Evolutionary conservation across 2,888 invertebrate genomes (phyloP), one percentile per base, ranked within the genome.

Genomic region (Strigamia maritima): DNA sequence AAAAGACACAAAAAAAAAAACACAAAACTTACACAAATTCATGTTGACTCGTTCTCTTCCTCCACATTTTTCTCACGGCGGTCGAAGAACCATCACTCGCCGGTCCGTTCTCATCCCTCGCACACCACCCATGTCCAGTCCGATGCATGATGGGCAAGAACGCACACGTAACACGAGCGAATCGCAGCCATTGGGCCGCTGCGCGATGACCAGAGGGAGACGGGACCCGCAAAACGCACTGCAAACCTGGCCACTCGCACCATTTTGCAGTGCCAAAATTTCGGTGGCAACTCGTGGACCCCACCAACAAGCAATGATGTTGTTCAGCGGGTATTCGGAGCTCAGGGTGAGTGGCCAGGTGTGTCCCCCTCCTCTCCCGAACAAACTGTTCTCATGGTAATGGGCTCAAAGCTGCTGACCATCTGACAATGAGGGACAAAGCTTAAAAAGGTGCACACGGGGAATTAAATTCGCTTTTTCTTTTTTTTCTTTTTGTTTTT

Each of bases 81-180:
- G 60, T 65, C 24, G 60, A 44, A 44, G 44, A 3, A n/a, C 16
- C 60, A 65, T 65, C 60, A 19, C 24, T 65, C 22, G 60, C 60
- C 60, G 60, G 60, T 65, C 60, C 24, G 14, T 65, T 65, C 60
- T 65, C 60, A 65, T 65, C 60, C 60, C 60, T 31, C 19, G 24
- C 19, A 38, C 75, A 19, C 8, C 75, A 38, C 38, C 75, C 75
- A 74, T 75, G 75, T 75, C 75, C 75, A 75, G n/a, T 75, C 75
- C 75, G 75, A 75, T 75, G 75, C 75, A 75, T 75, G 10, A 75
- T 75, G 75, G 75, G 75, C 60, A 65, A 12, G 10, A 65, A 65
- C 60, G 24, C 24, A 65, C 60, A 65, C 60, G 60, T 65, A 65
- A 65, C 60, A 65, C 60, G 60, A n/a, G 60, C 60, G 19, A 75